Evolutionary conservation across 2,888 invertebrate genomes (phyloP).

Genomic region (Scaptomyza parva): DNA sequence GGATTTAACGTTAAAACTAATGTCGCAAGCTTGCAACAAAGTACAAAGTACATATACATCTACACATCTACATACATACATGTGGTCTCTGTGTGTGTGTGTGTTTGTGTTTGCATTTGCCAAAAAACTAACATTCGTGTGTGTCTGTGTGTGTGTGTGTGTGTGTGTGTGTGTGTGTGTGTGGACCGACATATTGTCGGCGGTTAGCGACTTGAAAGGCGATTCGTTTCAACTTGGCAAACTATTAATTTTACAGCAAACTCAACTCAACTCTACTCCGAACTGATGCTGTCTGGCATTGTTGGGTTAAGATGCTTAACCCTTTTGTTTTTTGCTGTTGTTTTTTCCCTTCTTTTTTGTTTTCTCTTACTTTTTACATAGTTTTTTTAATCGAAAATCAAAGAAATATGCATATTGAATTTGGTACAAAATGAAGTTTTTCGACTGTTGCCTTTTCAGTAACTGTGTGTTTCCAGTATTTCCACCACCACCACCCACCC

Average conservation of each 20-base stretch:
- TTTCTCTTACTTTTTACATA: background rate
- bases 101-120: slow-evolving; percentile 15
- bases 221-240: slow-evolving; percentile 83
- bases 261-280: background rate
- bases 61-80: background rate
- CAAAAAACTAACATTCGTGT: slow-evolving; percentile 23
- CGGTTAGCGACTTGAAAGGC: slow-evolving; percentile 79
- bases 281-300: background rate
- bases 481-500: background rate
- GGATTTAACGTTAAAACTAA: slow-evolving; percentile 74
- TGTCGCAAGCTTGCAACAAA: slow-evolving; percentile 57
- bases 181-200: slow-evolving; percentile 81
- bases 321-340: background rate
- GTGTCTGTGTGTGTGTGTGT: slow-evolving; percentile 20
- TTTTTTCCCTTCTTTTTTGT: background rate
- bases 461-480: slow-evolving; percentile 8
- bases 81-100: slow-evolving; percentile 28
- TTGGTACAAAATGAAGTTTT: background rate
- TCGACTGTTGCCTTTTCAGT: slow-evolving; percentile 9
- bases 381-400: background rate
- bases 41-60: slow-evolving; percentile 19
- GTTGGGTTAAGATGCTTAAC: slow-evolving; percentile 8
- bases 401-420: background rate
- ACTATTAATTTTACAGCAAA: slow-evolving; percentile 80
- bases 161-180: slow-evolving; percentile 23